phyloP scores from a whole-genome alignment of 92 coral and sea anemone genomes.

The Phenganax marumi region DNA sequence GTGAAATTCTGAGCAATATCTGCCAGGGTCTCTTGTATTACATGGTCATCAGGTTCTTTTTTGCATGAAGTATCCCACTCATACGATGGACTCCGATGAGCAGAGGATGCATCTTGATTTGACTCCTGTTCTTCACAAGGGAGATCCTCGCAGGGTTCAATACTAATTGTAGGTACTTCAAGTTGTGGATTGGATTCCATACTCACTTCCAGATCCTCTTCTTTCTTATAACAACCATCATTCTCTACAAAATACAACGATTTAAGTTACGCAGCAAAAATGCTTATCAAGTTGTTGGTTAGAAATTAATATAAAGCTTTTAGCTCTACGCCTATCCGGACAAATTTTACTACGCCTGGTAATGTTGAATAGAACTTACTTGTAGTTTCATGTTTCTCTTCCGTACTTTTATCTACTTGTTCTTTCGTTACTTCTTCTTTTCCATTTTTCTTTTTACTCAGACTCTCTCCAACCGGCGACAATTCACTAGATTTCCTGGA shows the following conservation, averaged over 20 bases:
- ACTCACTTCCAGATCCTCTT: slow-evolving; percentile 19
- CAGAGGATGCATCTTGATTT: neutral
- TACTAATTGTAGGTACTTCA: slow-evolving; percentile 20
- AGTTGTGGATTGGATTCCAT: neutral
- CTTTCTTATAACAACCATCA: neutral
- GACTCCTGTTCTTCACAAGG: neutral
- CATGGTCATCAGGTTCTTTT: slow-evolving; percentile 10
- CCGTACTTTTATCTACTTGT: neutral
- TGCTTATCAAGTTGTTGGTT: neutral
- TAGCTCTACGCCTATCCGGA: too few species aligned
- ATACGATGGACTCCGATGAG: neutral
- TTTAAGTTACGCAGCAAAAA: neutral
- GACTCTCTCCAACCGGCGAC: neutral
- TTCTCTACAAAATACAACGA: neutral
- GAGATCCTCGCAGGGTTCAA: slow-evolving; percentile 7
- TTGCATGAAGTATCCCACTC: slow-evolving; percentile 8
- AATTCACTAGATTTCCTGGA: slow-evolving; percentile 9
- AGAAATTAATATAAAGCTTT: too few species aligned
- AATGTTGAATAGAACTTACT: neutral
- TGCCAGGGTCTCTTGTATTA: slow-evolving; percentile 74
- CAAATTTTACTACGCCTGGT: too few species aligned
- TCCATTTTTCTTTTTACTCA: neutral
- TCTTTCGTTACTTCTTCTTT: neutral
- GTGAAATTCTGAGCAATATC: slow-evolving; percentile 91
- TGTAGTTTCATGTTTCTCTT: neutral